A percentile compares a stretch with the other conserved stretches of the same genome.
These are phyloP conservation scores for Micromys minutus DNA, from an alignment of 2,113 vertebrate genomes.

Conservation along the genomic window DNA sequence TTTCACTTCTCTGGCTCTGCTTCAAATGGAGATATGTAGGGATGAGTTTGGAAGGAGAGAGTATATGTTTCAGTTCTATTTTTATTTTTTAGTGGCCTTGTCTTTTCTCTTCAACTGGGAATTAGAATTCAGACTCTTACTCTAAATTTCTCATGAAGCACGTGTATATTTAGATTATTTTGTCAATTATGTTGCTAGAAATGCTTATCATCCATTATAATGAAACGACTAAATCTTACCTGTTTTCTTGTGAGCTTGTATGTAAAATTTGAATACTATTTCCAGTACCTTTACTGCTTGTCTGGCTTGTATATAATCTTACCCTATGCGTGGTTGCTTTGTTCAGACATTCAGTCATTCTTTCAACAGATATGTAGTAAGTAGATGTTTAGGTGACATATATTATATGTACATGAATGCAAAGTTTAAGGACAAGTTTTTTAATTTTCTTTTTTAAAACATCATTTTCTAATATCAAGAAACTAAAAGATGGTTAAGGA, in stretches of 20 bases:
- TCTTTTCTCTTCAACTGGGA: background rate
- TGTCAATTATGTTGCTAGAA: background rate
- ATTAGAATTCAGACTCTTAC: background rate
- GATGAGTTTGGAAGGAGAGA: background rate
- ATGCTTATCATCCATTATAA: background rate
- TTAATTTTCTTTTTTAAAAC: conserved; percentile 10
- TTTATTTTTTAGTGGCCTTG: background rate
- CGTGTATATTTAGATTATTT: background rate
- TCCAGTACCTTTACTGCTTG: background rate
- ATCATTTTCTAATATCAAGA: conserved; percentile 5
- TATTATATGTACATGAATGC: background rate
- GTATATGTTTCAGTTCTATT: background rate
- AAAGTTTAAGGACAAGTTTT: conserved; percentile 21
- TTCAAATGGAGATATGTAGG: background rate
- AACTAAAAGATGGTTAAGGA: background rate
- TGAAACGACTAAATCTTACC: background rate
- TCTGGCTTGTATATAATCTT: background rate
- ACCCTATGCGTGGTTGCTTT: background rate
- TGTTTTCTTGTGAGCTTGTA: background rate
- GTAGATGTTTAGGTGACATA: background rate
- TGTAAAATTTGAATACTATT: background rate
- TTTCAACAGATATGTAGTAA: background rate
- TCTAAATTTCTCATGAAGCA: background rate
- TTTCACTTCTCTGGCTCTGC: background rate
- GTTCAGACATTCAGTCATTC: background rate